Evolutionary conservation across 2,888 invertebrate species (phyloP).

Genomic region (Linhomoeus sp.): DNA sequence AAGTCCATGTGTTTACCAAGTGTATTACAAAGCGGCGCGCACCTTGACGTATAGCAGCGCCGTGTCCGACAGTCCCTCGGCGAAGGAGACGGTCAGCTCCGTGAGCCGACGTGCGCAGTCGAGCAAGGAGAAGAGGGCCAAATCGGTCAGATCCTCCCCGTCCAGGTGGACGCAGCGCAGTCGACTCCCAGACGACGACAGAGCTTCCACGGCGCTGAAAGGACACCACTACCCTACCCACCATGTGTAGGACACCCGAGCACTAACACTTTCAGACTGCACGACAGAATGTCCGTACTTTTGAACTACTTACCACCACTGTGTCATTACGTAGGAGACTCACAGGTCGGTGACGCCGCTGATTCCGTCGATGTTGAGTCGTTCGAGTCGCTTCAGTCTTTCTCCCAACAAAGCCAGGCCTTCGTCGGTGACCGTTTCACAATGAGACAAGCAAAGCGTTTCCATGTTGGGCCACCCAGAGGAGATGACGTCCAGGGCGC

Average conservation of each 20-base stretch:
- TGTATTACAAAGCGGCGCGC: not conserved
- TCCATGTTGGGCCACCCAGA: not conserved
- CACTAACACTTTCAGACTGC: too few species aligned
- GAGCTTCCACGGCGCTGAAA: too few species aligned
- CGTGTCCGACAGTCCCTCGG: not conserved
- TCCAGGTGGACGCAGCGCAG: not conserved
- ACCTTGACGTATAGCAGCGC: not conserved
- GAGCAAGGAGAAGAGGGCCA: not conserved
- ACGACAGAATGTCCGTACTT: too few species aligned
- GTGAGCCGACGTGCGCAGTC: not conserved
- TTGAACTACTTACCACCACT: too few species aligned
- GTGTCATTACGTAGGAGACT: too few species aligned
- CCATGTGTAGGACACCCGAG: too few species aligned
- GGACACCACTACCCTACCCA: too few species aligned
- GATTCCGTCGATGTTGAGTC: constrained; percentile 1
- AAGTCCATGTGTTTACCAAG: too few species aligned
- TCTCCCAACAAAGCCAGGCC: not conserved
- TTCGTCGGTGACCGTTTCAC: not conserved
- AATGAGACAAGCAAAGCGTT: not conserved
- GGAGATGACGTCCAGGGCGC: not conserved
- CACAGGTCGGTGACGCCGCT: not conserved
- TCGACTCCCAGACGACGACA: too few species aligned
- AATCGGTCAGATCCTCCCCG: constrained; percentile 2
- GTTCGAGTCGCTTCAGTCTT: not conserved
- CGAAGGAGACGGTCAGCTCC: not conserved